phyloP scores from a whole-genome alignment of 2,113 vertebrate species.

The Mustela lutreola region DNA sequence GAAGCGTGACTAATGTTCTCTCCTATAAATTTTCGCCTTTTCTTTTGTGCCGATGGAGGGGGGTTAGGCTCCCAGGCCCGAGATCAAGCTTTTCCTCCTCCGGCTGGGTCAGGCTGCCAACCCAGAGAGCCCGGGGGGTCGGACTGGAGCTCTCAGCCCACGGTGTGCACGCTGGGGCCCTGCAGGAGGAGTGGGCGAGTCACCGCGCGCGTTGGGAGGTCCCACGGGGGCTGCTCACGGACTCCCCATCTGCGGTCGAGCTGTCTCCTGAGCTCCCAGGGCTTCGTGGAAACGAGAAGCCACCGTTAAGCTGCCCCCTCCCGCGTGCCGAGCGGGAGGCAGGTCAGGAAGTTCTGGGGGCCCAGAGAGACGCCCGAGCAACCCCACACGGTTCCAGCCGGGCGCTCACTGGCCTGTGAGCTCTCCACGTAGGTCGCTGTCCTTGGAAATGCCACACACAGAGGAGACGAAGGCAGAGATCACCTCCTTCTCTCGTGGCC shows the following conservation, averaged over 20 bases:
- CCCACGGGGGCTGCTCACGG: neutral
- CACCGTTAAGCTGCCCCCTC: neutral
- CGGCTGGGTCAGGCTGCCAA: neutral
- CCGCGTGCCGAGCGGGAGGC: fast-evolving
- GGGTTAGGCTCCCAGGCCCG: neutral
- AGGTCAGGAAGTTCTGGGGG: neutral
- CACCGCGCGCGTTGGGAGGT: too few relatives aligned
- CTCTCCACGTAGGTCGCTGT: neutral
- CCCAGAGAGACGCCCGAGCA: neutral
- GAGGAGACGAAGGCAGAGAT: neutral
- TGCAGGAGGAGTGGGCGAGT: too few relatives aligned
- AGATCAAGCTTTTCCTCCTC: neutral
- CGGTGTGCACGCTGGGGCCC: neutral
- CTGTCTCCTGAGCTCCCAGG: neutral
- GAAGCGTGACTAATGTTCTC: neutral
- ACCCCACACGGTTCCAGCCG: neutral
- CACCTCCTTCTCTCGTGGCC: neutral
- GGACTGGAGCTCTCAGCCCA: neutral
- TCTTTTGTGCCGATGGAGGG: neutral
- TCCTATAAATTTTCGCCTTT: neutral
- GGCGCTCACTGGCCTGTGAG: neutral
- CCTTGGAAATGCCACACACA: neutral
- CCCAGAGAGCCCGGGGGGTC: neutral
- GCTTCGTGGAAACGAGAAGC: neutral
- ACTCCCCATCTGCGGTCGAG: neutral